A percentile compares a stretch with the other conserved stretches of the same genome.
Conservation (phyloP, 53 echinoderm and acorn worm species). For the Antedon mediterranea region DNA sequence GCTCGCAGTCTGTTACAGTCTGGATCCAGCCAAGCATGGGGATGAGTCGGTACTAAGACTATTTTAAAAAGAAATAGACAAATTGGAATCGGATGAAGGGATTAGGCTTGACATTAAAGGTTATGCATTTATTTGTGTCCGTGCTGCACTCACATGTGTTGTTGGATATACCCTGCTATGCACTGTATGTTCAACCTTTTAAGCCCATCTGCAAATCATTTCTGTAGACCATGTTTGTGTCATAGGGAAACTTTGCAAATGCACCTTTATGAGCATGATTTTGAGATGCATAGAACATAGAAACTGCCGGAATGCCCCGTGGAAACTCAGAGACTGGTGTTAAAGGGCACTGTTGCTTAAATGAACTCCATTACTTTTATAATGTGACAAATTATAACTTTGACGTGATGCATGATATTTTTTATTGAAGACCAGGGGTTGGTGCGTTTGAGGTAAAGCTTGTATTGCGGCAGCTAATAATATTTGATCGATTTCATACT, state of each 20-base stretch:
- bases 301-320: not conserved
- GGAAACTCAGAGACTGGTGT: constrained; percentile 34
- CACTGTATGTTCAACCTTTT: too few relatives aligned
- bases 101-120: too few relatives aligned
- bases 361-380: constrained; percentile 29
- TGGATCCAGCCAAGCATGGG: constrained; percentile 25
- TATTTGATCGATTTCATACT: constrained; percentile 18
- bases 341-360: constrained; percentile 9
- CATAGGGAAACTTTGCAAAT: not conserved
- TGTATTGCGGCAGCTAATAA: constrained; percentile 23
- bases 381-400: constrained; percentile 18
- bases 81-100: too few relatives aligned
- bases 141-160: too few relatives aligned
- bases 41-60: constrained; percentile 14
- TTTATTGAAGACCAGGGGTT: constrained; percentile 49
- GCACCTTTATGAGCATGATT: not conserved
- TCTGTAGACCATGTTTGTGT: not conserved
- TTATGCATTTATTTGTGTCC: too few relatives aligned
- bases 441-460: constrained; percentile 44
- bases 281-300: not conserved
- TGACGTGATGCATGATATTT: constrained; percentile 51
- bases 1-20: constrained; percentile 18
- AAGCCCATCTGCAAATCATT: too few relatives aligned
- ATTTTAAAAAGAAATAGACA: too few relatives aligned
- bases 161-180: too few relatives aligned